Base-by-base conservation (phyloP, 2,888 invertebrate species). In the Dyspetes luteomarginatus region DNA sequence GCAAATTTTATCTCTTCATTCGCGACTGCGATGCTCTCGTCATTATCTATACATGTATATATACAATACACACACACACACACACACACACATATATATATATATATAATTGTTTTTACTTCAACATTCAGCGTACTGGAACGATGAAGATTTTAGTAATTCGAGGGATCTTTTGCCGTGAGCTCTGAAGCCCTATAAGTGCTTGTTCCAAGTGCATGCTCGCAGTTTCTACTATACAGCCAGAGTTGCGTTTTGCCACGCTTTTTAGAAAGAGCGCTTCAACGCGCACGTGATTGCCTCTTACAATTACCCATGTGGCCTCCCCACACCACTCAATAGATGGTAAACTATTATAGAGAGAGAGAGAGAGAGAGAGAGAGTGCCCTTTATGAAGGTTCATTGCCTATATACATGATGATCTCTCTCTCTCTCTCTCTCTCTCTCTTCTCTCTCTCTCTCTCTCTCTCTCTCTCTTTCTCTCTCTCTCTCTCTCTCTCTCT, bases 71-170 rank as follows among this genome's bases (percentile, higher is more conserved):
- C 24, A 4, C 15, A 45, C 28, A 28, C 26, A 28, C 56, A 45
- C 24, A 50, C 9, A 36, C 52, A 41, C 24, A 48, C 19, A 19
- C 17, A 41, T 15, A 17, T 5, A 17, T 55, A 9, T 43, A 19
- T 43, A 36, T 17, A 24, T 15, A 64, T 56, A 64, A 12, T 41
- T 62, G 12, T 50, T n/a, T 22, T 43, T 64, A 41, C 67, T 9
- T 36, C 65, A 41, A 64, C 26, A 71, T 55, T 41, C 75, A 60
- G 67, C 56, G 72, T 60, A 72, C 72, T 64, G 73, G 72, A 83
- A 82, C 84, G 85, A 86, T 86, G 86, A 88, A 88, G 88, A 88
- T 88, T 88, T 87, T 84, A 88, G 88, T 85, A 85, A 85, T 87
- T 85, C 84, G 72, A 74, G 26, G n/a, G 52, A n/a, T 60, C 71